Percentiles rank a stretch among this genome's conserved stretches.
These are phyloP conservation scores for Lagocephalus sceleratus DNA, from an alignment of 2,797 vertebrate species.

Conservation along the genomic window DNA sequence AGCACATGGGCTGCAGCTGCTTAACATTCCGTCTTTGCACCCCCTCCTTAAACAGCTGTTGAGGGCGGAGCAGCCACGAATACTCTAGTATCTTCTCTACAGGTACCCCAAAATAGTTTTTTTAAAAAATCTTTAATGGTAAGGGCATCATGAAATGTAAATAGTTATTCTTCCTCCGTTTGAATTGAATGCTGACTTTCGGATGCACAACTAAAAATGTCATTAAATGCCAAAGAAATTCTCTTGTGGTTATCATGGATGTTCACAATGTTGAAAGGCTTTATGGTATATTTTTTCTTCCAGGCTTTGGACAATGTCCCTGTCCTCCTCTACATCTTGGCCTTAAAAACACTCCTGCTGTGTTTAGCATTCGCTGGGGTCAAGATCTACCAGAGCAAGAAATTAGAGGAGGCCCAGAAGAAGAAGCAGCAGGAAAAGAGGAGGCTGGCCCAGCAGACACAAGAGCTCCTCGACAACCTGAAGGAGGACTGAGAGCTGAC, in stretches of 20 bases:
- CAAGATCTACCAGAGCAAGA: slow-evolving; percentile 89
- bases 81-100: neutral
- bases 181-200: too few relatives aligned
- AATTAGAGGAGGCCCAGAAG: slow-evolving; percentile 75
- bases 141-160: too few relatives aligned
- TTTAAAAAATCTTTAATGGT: too few relatives aligned
- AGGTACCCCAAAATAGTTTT: too few relatives aligned
- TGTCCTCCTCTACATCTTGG: slow-evolving; percentile 90
- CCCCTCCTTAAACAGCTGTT: neutral
- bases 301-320: slow-evolving; percentile 91
- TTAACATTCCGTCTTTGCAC: slow-evolving; percentile 4
- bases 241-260: neutral
- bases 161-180: too few relatives aligned
- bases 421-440: slow-evolving; percentile 66
- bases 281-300: neutral
- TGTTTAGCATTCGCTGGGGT: slow-evolving; percentile 88
- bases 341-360: slow-evolving; percentile 88
- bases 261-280: neutral
- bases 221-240: neutral
- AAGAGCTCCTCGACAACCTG: slow-evolving; percentile 72
- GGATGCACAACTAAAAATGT: too few relatives aligned
- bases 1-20: slow-evolving; percentile 53
- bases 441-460: slow-evolving; percentile 64
- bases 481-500: slow-evolving; percentile 77
- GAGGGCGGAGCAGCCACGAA: neutral